Evolutionary conservation across 1,140 invertebrate species (phyloP).

Genomic region (Papilio machaon): DNA sequence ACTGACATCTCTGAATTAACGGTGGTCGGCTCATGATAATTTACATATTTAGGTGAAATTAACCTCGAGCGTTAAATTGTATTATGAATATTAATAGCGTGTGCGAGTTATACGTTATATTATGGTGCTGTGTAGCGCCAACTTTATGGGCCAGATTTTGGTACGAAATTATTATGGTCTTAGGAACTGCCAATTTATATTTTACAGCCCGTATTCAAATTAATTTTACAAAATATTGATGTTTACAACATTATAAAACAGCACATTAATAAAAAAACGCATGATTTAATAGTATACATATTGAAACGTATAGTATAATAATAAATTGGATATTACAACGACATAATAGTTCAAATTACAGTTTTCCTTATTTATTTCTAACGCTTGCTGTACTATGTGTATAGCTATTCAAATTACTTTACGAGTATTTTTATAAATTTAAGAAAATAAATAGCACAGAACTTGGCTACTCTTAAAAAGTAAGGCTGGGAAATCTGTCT

Average conservation of each 20-base stretch:
- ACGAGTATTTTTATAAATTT: no score
- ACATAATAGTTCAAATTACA: no score
- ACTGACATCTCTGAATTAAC: constrained; percentile 79
- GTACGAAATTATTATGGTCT: constrained; percentile 47
- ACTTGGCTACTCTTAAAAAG: constrained; percentile 27
- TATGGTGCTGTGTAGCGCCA: constrained; percentile 56
- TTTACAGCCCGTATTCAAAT: not conserved
- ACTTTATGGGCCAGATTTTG: constrained; percentile 74
- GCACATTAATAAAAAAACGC: not conserved
- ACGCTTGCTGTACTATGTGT: no score
- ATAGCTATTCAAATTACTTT: no score
- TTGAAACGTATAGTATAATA: no score
- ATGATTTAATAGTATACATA: not conserved
- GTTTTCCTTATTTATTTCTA: no score
- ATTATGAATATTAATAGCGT: constrained; percentile 82
- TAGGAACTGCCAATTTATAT: constrained; percentile 38
- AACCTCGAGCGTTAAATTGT: constrained; percentile 81
- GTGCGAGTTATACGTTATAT: constrained; percentile 67
- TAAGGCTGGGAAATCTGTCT: constrained; percentile 45
- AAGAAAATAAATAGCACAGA: constrained; percentile 29
- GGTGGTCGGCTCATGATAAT: constrained; percentile 81
- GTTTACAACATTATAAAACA: not conserved
- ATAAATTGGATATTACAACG: no score
- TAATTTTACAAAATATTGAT: constrained; percentile 9
- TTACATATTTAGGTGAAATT: constrained; percentile 82